A percentile compares a stretch with the other conserved stretches of the same genome.
Evolutionary conservation across 2,797 vertebrate species (phyloP).

Genomic region (Mormyrops boulengeri): DNA sequence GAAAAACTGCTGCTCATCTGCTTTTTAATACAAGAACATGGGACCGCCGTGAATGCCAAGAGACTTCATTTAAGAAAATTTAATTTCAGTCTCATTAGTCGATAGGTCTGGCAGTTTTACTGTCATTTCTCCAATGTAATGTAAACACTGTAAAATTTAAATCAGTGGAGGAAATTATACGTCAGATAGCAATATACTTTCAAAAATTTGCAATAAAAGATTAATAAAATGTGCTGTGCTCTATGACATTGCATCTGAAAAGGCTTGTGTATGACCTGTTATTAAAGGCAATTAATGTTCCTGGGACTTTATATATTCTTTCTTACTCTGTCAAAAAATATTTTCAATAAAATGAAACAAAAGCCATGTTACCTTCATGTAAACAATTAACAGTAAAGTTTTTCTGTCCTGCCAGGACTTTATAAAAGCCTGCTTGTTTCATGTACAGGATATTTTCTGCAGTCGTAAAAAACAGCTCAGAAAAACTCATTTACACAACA

Average conservation of each 20-base stretch:
- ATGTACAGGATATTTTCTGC: background rate
- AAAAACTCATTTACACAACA: slow-evolving; percentile 4
- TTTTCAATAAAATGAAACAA: background rate
- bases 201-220: background rate
- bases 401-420: background rate
- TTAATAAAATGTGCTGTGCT: background rate
- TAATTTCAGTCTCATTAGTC: background rate
- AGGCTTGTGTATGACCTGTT: background rate
- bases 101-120: background rate
- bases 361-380: background rate
- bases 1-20: background rate
- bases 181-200: background rate
- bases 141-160: slow-evolving; percentile 8
- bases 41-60: background rate
- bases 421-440: background rate
- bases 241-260: background rate
- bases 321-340: background rate
- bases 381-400: background rate
- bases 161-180: background rate
- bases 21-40: background rate
- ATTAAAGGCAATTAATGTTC: background rate
- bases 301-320: background rate
- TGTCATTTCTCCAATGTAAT: background rate
- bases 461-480: background rate
- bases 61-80: slow-evolving; percentile 9